Percentiles rank a stretch among this genome's conserved stretches.
These are phyloP conservation scores for Trichonephila clavipes DNA, from an alignment of 1,140 invertebrate genomes.

Conservation along the genomic window DNA sequence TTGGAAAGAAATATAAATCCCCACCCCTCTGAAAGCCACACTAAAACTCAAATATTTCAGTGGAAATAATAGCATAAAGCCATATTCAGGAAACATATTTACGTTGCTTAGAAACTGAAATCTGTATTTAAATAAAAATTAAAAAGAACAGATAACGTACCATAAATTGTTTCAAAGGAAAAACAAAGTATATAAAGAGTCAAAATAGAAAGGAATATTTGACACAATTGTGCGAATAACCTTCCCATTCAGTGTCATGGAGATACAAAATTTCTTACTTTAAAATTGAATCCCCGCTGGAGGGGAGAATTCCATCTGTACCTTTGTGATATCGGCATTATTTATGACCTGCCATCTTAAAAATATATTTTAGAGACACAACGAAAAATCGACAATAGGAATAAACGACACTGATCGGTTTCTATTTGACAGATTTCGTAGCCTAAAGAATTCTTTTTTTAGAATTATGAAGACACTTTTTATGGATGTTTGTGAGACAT, in stretches of 20 bases:
- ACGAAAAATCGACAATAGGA: conserved; percentile 20
- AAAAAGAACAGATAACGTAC: neutral
- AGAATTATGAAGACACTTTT: neutral
- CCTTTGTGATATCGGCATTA: conserved; percentile 21
- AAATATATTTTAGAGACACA: conserved; percentile 19
- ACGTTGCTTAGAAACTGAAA: neutral
- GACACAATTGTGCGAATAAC: neutral
- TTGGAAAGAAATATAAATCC: too few relatives aligned
- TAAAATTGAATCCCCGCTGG: conserved; percentile 9
- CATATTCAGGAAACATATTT: too few relatives aligned
- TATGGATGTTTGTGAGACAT: conserved; percentile 4
- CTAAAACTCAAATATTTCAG: too few relatives aligned
- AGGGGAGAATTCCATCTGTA: neutral
- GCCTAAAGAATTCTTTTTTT: neutral
- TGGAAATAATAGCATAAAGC: too few relatives aligned
- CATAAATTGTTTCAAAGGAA: neutral
- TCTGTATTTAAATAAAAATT: neutral
- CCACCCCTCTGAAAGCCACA: too few relatives aligned
- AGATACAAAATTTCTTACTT: neutral
- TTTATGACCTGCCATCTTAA: conserved; percentile 11
- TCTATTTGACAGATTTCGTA: neutral
- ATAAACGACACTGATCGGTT: conserved; percentile 26
- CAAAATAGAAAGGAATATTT: neutral
- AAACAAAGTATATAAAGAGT: neutral
- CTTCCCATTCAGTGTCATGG: neutral